A percentile compares a stretch with the other conserved stretches of the same genome.
Conservation (phyloP, 1,140 invertebrate species). For the Stratiolaelaps scimitus region DNA sequence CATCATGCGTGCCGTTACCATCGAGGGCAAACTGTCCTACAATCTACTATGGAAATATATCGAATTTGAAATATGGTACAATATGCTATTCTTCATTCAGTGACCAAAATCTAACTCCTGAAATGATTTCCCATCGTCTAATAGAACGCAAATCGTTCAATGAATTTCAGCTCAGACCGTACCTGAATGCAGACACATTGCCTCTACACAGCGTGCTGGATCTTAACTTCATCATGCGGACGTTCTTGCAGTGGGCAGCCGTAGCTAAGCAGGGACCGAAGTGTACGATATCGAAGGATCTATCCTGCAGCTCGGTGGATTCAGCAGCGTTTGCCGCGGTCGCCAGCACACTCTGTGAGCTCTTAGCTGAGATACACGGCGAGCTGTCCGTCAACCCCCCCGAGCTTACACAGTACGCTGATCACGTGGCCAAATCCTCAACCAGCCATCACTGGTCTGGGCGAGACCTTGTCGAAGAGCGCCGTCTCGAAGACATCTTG, state of each 20-base stretch:
- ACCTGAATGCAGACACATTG: not conserved
- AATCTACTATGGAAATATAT: too few relatives aligned
- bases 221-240: not conserved
- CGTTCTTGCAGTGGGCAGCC: not conserved
- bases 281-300: too few relatives aligned
- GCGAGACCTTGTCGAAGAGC: too few relatives aligned
- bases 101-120: too few relatives aligned
- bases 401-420: not conserved
- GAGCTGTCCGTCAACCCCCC: not conserved
- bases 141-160: too few relatives aligned
- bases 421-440: not conserved
- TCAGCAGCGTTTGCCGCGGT: not conserved
- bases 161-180: slow-evolving; percentile 15
- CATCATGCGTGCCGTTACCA: too few relatives aligned
- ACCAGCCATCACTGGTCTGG: not conserved
- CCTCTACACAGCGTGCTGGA: not conserved
- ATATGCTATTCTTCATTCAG: too few relatives aligned
- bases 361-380: not conserved
- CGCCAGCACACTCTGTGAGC: not conserved
- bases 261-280: not conserved
- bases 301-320: not conserved
- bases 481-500: too few relatives aligned
- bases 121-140: too few relatives aligned
- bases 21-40: too few relatives aligned
- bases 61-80: too few relatives aligned